Evolutionary conservation across 2,113 vertebrate genomes (phyloP).

Genomic region (Mus pahari): DNA sequence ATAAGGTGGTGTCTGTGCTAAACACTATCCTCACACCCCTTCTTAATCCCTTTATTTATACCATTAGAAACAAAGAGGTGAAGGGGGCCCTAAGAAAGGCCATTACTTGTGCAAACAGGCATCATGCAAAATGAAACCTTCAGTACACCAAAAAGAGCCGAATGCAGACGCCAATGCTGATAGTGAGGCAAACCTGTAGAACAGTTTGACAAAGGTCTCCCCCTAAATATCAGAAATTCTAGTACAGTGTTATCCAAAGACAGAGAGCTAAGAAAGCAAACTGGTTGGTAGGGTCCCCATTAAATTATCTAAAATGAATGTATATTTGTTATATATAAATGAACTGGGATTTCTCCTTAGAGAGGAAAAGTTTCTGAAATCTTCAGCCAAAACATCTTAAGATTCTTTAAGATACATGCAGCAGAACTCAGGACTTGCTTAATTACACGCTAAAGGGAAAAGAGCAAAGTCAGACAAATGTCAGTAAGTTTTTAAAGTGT

Average conservation of each 20-base stretch:
- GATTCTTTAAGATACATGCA: not conserved
- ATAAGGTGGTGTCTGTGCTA: slow-evolving; percentile 76
- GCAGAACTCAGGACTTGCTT: slow-evolving; percentile 24
- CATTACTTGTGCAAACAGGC: slow-evolving; percentile 36
- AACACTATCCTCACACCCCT: slow-evolving; percentile 75
- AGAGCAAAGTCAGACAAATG: not conserved
- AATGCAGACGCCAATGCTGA: not conserved
- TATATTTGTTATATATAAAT: not conserved
- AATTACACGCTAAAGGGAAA: not conserved
- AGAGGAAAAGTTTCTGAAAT: slow-evolving; percentile 3
- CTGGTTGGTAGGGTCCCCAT: not conserved
- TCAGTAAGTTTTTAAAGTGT: not conserved
- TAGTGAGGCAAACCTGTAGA: not conserved
- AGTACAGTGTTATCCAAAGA: not conserved
- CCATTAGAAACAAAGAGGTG: slow-evolving; percentile 80
- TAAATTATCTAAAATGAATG: not conserved
- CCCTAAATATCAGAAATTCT: not conserved
- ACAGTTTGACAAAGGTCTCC: not conserved
- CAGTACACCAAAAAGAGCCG: not conserved
- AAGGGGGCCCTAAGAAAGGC: slow-evolving; percentile 67
- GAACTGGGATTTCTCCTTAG: not conserved
- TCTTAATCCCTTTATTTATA: slow-evolving; percentile 81
- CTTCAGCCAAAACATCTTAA: not conserved
- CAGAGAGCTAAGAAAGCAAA: not conserved
- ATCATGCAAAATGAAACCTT: not conserved